A percentile compares a stretch with the other conserved stretches of the same genome.
Evolutionary conservation across 2,113 vertebrate species (phyloP).

Genomic region (Ailurus styani): DNA sequence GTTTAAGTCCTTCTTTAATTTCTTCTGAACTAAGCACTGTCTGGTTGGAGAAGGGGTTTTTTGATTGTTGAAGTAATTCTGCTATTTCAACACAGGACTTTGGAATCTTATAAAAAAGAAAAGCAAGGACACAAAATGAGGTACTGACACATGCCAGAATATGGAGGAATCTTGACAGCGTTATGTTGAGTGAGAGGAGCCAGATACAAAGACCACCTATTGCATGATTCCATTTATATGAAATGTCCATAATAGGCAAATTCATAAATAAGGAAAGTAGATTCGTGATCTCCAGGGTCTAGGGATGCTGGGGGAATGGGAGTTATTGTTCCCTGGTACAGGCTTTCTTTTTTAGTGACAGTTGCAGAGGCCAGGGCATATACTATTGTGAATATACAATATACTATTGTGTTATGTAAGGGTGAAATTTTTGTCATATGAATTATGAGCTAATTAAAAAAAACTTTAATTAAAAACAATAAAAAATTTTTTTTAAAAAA

Average conservation of each 20-base stretch:
- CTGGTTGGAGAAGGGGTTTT: slow-evolving; percentile 74
- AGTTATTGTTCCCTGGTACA: not conserved
- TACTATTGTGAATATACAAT: not conserved
- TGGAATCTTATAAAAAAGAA: slow-evolving; percentile 83
- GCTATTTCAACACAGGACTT: slow-evolving; percentile 85
- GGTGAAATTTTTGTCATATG: not conserved
- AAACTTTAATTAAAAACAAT: not conserved
- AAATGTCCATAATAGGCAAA: not conserved
- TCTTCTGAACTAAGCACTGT: slow-evolving; percentile 82
- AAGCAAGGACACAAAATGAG: not conserved
- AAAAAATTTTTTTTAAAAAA: not conserved
- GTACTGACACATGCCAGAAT: not conserved
- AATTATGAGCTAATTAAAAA: not conserved
- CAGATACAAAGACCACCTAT: not conserved
- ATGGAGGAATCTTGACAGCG: not conserved
- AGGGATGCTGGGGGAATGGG: not conserved
- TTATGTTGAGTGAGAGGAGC: not conserved
- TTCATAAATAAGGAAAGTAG: not conserved
- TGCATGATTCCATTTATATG: not conserved
- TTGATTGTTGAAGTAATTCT: slow-evolving; percentile 85
- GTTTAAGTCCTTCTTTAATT: slow-evolving; percentile 83
- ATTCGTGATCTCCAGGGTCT: not conserved
- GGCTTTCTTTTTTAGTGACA: not conserved
- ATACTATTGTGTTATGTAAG: not conserved
- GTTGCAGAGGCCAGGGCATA: not conserved